Percentiles rank a stretch among this genome's conserved stretches.
Evolutionary conservation across 1,140 invertebrate genomes (phyloP).

Genomic region (Ylistrum balloti): DNA sequence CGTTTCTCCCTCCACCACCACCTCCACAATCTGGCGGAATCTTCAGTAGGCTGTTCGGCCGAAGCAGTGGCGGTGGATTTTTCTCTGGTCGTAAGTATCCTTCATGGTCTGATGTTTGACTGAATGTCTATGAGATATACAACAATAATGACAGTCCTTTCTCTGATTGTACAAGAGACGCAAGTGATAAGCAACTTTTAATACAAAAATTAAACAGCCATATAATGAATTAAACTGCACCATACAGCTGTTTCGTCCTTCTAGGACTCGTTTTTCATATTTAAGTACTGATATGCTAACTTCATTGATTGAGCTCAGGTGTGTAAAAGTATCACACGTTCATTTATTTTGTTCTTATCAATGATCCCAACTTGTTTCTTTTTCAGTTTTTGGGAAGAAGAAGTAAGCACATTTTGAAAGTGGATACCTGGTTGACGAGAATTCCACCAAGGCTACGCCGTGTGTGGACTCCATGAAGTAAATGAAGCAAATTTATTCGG

Average conservation of each 20-base stretch:
- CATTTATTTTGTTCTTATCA: neutral
- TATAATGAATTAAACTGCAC: too few species aligned
- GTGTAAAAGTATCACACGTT: too few species aligned
- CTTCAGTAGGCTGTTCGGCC: neutral
- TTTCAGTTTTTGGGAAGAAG: slow-evolving; percentile 16
- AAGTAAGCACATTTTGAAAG: neutral
- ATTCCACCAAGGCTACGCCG: neutral
- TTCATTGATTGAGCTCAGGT: too few species aligned
- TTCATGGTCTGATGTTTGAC: neutral
- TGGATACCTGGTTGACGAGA: neutral
- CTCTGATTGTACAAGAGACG: too few species aligned
- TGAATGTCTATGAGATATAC: too few species aligned
- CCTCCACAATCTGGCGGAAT: neutral
- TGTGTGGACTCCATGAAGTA: neutral
- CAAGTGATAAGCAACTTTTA: too few species aligned
- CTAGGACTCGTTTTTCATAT: too few species aligned
- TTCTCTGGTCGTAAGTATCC: neutral
- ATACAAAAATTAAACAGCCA: too few species aligned
- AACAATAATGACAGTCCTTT: too few species aligned
- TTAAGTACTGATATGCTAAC: too few species aligned
- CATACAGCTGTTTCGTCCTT: too few species aligned
- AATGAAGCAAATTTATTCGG: neutral
- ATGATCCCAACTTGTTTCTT: neutral
- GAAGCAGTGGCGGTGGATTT: neutral
- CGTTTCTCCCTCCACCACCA: neutral